phyloP scores from a whole-genome alignment of 2,113 vertebrate genomes.

The Takifugu bimaculatus region DNA sequence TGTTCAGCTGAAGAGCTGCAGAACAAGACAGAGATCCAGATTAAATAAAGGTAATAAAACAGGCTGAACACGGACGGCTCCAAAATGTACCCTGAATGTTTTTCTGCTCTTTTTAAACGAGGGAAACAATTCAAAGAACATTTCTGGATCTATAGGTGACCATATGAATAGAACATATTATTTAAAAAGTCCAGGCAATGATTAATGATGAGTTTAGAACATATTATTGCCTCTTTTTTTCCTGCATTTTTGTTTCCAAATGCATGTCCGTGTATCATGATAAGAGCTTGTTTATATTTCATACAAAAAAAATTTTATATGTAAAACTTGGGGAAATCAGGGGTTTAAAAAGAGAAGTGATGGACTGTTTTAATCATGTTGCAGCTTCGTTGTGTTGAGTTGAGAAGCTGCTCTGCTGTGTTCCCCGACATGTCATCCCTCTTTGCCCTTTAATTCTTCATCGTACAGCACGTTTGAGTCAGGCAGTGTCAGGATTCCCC shows the following conservation, averaged over 20 bases:
- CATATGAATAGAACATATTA: conserved; percentile 60
- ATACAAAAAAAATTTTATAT: conserved; percentile 86
- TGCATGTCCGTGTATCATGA: conserved; percentile 72
- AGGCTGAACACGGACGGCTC: conserved; percentile 83
- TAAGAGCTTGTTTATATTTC: conserved; percentile 93
- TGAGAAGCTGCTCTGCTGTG: conserved; percentile 6
- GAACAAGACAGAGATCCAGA: conserved; percentile 57
- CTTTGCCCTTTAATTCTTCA: conserved; percentile 52
- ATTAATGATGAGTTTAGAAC: conserved; percentile 71
- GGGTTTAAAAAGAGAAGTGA: conserved; percentile 30
- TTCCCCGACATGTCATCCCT: conserved; percentile 22
- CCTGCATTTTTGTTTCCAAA: conserved; percentile 42
- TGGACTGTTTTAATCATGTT: conserved; percentile 49
- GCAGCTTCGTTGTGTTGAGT: conserved; percentile 52
- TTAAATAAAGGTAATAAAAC: conserved; percentile 36
- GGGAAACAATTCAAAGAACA: conserved; percentile 37
- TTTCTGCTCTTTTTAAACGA: conserved; percentile 39
- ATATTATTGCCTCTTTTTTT: conserved; percentile 76
- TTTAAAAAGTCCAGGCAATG: conserved; percentile 66
- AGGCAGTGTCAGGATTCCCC: conserved; percentile 46
- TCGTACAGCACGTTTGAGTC: conserved; percentile 57
- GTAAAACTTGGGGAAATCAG: conserved; percentile 76
- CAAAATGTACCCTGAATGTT: conserved; percentile 79
- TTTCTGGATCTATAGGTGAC: conserved; percentile 73
- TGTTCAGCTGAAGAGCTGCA: conserved; percentile 76